phyloP scores from a whole-genome alignment of 2,797 vertebrate genomes.

The Petrocephalus sullivani region DNA sequence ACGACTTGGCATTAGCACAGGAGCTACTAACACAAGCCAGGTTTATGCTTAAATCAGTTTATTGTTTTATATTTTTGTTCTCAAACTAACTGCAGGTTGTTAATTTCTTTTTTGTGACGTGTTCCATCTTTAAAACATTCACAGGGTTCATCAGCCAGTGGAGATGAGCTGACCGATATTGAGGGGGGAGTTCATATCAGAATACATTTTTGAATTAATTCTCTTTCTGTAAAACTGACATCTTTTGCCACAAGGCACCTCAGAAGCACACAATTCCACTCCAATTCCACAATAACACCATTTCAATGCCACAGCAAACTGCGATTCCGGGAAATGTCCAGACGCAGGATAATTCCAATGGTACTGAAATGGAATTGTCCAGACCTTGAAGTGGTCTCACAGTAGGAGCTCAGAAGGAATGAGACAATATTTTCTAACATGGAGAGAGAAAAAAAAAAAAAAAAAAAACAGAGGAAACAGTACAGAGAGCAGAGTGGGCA shows the following conservation, averaged over 20 bases:
- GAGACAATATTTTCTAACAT: not conserved
- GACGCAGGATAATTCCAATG: not conserved
- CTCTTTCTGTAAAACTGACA: not conserved
- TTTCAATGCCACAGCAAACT: not conserved
- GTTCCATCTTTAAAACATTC: constrained; percentile 5
- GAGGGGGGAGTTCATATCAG: not conserved
- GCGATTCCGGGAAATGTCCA: not conserved
- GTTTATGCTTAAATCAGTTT: constrained; percentile 35
- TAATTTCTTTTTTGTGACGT: not conserved
- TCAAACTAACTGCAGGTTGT: constrained; percentile 26
- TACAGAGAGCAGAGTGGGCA: not conserved
- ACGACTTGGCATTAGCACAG: not conserved
- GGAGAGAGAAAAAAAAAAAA: not conserved
- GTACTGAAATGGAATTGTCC: not conserved
- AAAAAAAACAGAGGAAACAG: not conserved
- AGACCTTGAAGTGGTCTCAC: not conserved
- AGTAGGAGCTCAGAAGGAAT: not conserved
- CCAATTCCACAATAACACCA: not conserved
- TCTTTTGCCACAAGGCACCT: not conserved
- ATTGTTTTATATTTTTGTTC: constrained; percentile 36
- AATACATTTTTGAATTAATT: not conserved
- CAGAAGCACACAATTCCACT: not conserved
- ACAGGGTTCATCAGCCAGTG: not conserved
- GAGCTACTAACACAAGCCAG: not conserved
- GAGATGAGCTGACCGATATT: not conserved